phyloP scores from a whole-genome alignment of 2,113 vertebrate species.

The Maccullochella peelii region DNA sequence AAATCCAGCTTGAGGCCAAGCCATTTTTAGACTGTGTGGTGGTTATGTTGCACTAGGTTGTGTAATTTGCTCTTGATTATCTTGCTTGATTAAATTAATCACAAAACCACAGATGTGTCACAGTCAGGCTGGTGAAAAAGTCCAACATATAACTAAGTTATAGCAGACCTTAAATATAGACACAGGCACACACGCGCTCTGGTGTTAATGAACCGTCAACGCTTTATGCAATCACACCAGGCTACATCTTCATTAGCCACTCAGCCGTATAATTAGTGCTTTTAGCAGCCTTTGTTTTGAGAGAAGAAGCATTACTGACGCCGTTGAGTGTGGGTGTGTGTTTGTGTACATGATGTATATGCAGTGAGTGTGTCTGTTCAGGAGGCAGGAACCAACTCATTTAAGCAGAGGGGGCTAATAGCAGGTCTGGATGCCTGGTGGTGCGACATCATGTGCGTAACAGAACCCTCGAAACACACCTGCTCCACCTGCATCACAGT shows the following conservation, averaged over 20 bases:
- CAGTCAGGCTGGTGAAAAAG: background rate
- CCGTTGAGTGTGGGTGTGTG: background rate
- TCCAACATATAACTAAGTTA: background rate
- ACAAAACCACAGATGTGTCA: conserved; percentile 3
- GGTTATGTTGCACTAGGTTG: conserved; percentile 54
- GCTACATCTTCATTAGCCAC: conserved; percentile 45
- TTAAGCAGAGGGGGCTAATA: conserved; percentile 32
- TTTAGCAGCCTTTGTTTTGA: conserved; percentile 53
- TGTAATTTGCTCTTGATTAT: conserved; percentile 14
- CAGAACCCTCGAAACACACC: background rate
- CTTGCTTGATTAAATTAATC: conserved; percentile 20
- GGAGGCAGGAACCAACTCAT: background rate
- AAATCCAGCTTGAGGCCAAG: conserved; percentile 24
- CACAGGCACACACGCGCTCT: background rate
- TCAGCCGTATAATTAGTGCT: conserved; percentile 53
- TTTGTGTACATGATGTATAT: background rate
- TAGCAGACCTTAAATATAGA: background rate
- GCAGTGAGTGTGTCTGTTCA: background rate
- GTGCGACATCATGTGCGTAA: conserved; percentile 5
- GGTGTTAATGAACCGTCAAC: background rate
- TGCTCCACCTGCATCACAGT: background rate
- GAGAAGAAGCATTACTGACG: conserved; percentile 19
- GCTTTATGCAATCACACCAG: background rate
- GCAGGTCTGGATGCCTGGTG: conserved; percentile 13
- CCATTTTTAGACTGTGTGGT: conserved; percentile 32